Base-by-base conservation (phyloP, 2,113 vertebrate species). In the Hippolais icterina region DNA sequence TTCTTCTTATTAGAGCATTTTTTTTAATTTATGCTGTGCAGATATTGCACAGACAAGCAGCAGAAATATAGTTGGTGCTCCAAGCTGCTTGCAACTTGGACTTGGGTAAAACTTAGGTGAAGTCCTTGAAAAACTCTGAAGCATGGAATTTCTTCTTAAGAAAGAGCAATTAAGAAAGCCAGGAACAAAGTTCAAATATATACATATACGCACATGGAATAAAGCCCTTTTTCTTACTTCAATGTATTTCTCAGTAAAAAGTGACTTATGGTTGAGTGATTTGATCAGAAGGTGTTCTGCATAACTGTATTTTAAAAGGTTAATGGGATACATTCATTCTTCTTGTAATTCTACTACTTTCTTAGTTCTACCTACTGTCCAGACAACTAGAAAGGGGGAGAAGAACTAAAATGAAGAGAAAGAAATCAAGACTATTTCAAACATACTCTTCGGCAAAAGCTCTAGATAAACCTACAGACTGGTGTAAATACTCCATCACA, bases 381-480 rank as follows among this genome's bases (percentile, higher is more conserved):
- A 77, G 75, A 90, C n/a, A 44, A 13, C 41, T 29, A 11, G 25
- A 68, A 22, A 80, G 14, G 10, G 2, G 8, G 20, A 76, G 31
- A 79, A 87, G 9, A 77, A 33, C 17, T 56, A 70, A 88, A 90
- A 87, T 37, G 4, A 44, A 1, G 15, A 53, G 31, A 76, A 25
- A 69, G 47, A 94, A 87, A 89, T 79, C 44, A 65, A 71, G 70
- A 85, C 35, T 64, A 87, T 87, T 92, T 89, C 72, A 78, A 82
- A 41, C 23, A 82, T 44, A 68, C 3, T 59, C 46, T 74, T 83
- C 90, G 93, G 78, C 82, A 94, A 81, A 94, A 90, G n/a, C 29
- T 57, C 46, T 78, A 95, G 90, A 88, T 96, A 11, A 47, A 80
- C 29, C 60, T 70, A 19, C 59, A 88, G 66, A 76, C 75, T 91